Base-by-base conservation (phyloP, 2,797 vertebrate genomes). In the Pogonophryne albipinna region DNA sequence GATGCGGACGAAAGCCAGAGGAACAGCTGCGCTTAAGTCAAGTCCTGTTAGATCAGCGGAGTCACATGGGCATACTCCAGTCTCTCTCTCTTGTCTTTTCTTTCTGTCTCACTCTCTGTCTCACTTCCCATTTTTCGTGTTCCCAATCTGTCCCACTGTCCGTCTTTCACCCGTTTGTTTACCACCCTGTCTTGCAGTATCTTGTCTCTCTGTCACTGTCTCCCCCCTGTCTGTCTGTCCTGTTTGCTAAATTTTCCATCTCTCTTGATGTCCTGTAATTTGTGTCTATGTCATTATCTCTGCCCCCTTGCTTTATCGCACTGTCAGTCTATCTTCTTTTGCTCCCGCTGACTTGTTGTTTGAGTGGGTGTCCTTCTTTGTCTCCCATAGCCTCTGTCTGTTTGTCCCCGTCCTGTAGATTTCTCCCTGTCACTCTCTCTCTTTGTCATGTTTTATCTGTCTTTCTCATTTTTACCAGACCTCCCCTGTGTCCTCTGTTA, bases 11-110 rank as follows among this genome's bases (percentile, higher is more conserved):
- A 91, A 93, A 94, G 92, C 92, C 84, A 71, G 84, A 86, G 85
- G 87, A 94, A 94, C 94, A 95, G 94, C 94, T 96, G 95, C 82
- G 84, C 83, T 91, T 84, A 93, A 94, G 92, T 92, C 91, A 92
- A 93, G 93, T 93, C 82, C 87, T 86, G 86, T 94, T 93, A 91
- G 89, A 92, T 91, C 91, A 91, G 83, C 71, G 17, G 77, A 83
- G 90, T 93, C 93, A 93, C 86, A 79, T 89, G 79, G 79, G 65
- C 90, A 62, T 56, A 75, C 65, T 57, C 74, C 83, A 58, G 70
- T 78, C 72, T 78, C 41, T 51, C 78, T 69, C 75, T 74, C 57
- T 63, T 68, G 53, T 67, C 66, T 82, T 67, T 72, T 73, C 76
- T 79, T 62, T 70, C 60, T 68, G 44, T 80, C 76, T 70, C 0